Evolutionary conservation across 2,113 vertebrate genomes (phyloP).

Genomic region (Melierax canorus): DNA sequence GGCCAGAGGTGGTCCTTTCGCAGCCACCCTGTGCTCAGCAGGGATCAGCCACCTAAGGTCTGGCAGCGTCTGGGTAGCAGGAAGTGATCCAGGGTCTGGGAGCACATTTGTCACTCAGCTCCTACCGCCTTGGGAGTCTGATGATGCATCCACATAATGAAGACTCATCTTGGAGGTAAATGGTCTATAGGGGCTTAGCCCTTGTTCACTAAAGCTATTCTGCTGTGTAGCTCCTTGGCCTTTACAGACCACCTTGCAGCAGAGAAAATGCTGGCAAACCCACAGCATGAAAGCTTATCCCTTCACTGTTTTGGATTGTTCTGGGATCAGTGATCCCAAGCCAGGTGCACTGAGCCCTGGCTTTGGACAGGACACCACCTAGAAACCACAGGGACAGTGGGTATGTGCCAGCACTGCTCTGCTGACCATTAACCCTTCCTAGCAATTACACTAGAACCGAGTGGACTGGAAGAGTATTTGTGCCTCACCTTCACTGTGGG

Average conservation of each 20-base stretch:
- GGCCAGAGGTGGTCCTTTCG: not conserved
- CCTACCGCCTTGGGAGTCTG: not conserved
- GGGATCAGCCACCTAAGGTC: not conserved
- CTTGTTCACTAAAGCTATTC: not conserved
- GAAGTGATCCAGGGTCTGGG: not conserved
- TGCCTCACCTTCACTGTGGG: not conserved
- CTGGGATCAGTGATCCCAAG: not conserved
- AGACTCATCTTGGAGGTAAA: not conserved
- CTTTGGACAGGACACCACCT: not conserved
- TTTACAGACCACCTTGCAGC: not conserved
- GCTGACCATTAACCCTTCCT: not conserved
- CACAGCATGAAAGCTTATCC: not conserved
- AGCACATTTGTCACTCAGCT: not conserved
- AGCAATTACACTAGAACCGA: accelerated
- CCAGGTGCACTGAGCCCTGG: not conserved
- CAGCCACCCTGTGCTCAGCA: not conserved
- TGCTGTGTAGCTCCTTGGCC: not conserved
- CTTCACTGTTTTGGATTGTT: not conserved
- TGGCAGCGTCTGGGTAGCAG: accelerated
- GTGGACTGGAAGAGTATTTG: not conserved
- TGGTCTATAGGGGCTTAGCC: not conserved
- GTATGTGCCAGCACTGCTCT: not conserved
- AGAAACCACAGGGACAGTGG: not conserved
- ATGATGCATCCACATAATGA: not conserved
- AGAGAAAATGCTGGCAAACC: not conserved